Evolutionary conservation across 2,113 vertebrate genomes (phyloP).

Genomic region (Sakesphorus luctuosus): DNA sequence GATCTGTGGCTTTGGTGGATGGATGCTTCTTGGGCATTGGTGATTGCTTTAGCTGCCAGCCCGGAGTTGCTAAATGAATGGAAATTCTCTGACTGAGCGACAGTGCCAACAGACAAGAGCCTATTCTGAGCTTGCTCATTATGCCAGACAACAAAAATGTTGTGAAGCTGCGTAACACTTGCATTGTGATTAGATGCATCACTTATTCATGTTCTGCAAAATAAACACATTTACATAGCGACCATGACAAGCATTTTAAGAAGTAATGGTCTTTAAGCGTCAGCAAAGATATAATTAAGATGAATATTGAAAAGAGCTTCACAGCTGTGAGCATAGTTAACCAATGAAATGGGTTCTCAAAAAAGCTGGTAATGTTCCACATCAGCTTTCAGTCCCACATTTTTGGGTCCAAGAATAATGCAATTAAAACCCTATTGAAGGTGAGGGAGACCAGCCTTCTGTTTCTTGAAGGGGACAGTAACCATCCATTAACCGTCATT

Average conservation of each 20-base stretch:
- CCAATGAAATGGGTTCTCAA: not conserved
- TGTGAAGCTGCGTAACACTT: not conserved
- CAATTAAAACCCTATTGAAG: not conserved
- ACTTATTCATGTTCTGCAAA: constrained; percentile 10
- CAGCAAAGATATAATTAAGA: constrained; percentile 11
- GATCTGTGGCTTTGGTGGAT: not conserved
- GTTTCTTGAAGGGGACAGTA: not conserved
- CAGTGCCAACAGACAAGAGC: not conserved
- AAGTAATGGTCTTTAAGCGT: not conserved
- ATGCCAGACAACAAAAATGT: constrained; percentile 4
- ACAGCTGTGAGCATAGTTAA: constrained; percentile 7
- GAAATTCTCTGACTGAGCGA: not conserved
- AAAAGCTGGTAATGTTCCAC: not conserved
- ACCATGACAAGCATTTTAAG: constrained; percentile 26
- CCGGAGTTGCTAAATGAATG: constrained; percentile 8
- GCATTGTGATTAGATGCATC: constrained; percentile 23
- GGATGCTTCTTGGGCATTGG: not conserved
- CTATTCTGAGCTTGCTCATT: not conserved
- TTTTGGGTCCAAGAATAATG: not conserved
- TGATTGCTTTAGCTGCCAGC: not conserved
- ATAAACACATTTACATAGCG: constrained; percentile 16
- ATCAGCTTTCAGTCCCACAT: not conserved
- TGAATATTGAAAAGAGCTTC: constrained; percentile 9
- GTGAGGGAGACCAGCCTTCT: not conserved
- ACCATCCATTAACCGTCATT: not conserved